Evolutionary conservation across 1,140 invertebrate species (phyloP), one percentile per base, ranked within the genome.

Genomic region (Venturia canescens): DNA sequence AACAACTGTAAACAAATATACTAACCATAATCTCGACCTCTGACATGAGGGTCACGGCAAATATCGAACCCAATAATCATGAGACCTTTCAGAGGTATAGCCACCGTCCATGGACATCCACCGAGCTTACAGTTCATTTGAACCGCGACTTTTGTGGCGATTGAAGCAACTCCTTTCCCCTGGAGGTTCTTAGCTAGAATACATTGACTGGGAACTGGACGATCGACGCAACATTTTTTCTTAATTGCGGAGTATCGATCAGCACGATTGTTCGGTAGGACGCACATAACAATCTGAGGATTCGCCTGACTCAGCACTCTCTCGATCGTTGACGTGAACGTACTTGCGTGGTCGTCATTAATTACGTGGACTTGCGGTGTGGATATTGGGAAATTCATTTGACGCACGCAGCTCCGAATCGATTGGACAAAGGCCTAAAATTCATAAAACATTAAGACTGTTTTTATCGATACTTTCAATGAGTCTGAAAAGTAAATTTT

Each of bases 31-130:
- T 94, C 93, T 87, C 93, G 93, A 70, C 90, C 89, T 85, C 94
- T 94, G 66, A 90, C 88, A 15, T 92, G 92, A 0, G 94, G 93
- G 71, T 97, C 96, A 88, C 98, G 97, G 85, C 97, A 97, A 0
- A 97, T 95, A 90, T 98, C 97, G 85, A 96, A 97, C 7, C 97
- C 97, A 38, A 97, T 93, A 0, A 97, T 93, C 97, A 98, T 98
- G 0, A 96, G 79, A 1, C 93, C 92, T 0, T 86, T 87, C 6
- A 96, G 38, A 0, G 97, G 97, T 44, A 97, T 93, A 0, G 93
- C 86, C 7, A 97, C 91, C 0, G 91, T 92, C 97, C 98, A 99
- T 0, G 97, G 95, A 15, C 95, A 94, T 1, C 97, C 97, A 23
- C 97, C 97, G 3, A 98, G 90, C 92, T 99, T 99, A 81, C 96